These are phyloP conservation scores for Stylophora pistillata DNA, from an alignment of 64 coral and sea anemone species.

Conservation along the genomic window DNA sequence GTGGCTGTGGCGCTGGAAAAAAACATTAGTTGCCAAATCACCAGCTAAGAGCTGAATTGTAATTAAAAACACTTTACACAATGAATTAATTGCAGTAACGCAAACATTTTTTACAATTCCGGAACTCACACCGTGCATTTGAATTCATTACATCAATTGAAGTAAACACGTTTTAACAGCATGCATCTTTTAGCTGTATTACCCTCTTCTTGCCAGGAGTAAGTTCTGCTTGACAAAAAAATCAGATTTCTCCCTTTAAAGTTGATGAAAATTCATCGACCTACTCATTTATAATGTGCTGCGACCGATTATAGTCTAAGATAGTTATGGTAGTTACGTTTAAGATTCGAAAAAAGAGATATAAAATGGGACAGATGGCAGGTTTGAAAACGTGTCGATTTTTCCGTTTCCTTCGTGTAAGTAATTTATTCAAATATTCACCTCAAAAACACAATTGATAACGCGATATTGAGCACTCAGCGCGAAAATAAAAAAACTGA, in stretches of 20 bases:
- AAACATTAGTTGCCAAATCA: background rate
- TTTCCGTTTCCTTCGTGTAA: too few species aligned
- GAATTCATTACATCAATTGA: background rate
- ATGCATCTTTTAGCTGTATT: background rate
- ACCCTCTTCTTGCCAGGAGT: background rate
- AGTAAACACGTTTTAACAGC: background rate
- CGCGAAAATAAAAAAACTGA: background rate
- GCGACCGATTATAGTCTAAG: too few species aligned
- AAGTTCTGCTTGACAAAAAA: background rate
- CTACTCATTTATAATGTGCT: too few species aligned
- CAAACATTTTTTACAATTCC: slow-evolving; percentile 12
- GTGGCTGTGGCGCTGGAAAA: background rate
- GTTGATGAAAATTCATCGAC: too few species aligned
- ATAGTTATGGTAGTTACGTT: too few species aligned
- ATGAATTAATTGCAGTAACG: background rate
- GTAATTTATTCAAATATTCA: too few species aligned
- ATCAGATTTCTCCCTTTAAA: background rate
- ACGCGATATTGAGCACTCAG: background rate
- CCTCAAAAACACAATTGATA: background rate
- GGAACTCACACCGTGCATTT: background rate
- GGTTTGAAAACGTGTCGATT: too few species aligned
- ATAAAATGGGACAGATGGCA: too few species aligned
- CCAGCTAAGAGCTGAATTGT: background rate
- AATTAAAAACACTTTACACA: background rate
- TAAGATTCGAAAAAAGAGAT: too few species aligned